phyloP scores from a whole-genome alignment of 2,888 invertebrate genomes.

The Macrophya alboannulata region DNA sequence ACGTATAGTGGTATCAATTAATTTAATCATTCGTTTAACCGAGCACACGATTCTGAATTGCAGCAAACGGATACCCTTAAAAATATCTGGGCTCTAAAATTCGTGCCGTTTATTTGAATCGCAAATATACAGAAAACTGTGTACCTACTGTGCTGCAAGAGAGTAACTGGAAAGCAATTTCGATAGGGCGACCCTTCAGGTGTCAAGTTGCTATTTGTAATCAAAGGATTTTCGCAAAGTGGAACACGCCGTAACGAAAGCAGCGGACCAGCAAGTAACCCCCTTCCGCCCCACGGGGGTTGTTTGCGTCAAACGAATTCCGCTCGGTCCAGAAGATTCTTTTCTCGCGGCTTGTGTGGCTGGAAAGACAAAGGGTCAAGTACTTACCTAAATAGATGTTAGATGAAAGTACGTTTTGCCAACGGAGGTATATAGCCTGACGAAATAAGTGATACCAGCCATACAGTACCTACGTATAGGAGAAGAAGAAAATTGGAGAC shows the following conservation, averaged over 20 bases:
- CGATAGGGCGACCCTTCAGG: not conserved
- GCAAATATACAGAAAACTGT: slow-evolving; percentile 5
- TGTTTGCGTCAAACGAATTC: slow-evolving; percentile 41
- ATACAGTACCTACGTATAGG: too few species aligned
- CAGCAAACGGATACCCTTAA: not conserved
- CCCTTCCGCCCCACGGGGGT: not conserved
- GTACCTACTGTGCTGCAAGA: not conserved
- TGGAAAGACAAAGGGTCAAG: slow-evolving; percentile 56
- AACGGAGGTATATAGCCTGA: not conserved
- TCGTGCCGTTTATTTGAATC: slow-evolving; percentile 18
- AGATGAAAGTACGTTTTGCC: slow-evolving; percentile 34
- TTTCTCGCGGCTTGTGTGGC: slow-evolving; percentile 22
- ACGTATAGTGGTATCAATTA: not conserved
- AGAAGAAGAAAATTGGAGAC: not conserved
- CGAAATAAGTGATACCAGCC: not conserved
- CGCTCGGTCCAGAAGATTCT: slow-evolving; percentile 34
- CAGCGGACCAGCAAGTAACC: slow-evolving; percentile 1
- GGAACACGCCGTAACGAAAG: slow-evolving; percentile 26
- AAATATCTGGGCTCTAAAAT: not conserved
- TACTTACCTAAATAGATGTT: slow-evolving; percentile 25
- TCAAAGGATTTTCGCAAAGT: slow-evolving; percentile 45
- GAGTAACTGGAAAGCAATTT: slow-evolving; percentile 23
- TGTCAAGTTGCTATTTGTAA: slow-evolving; percentile 47
- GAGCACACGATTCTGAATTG: not conserved
- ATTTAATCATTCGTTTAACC: not conserved